A percentile compares a stretch with the other conserved stretches of the same genome.
These are phyloP conservation scores for Alethe castanea DNA, from an alignment of 2,113 vertebrate genomes.

Conservation along the genomic window DNA sequence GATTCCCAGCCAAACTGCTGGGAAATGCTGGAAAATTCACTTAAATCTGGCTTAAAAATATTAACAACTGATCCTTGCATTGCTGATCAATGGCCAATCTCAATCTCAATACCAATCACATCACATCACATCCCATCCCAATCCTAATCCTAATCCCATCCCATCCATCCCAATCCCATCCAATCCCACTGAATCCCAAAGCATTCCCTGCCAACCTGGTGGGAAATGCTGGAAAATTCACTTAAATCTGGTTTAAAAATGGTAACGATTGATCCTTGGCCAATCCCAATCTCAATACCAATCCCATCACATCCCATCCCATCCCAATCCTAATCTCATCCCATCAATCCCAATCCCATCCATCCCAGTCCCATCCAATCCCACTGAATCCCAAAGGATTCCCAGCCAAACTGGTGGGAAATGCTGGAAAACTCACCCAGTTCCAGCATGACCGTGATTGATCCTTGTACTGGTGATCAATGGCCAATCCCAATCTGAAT, in stretches of 20 bases:
- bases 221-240: not conserved
- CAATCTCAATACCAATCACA: not conserved
- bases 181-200: not conserved
- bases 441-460: rapidly evolving
- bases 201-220: not conserved
- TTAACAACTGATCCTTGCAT: not conserved
- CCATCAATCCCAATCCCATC: too few relatives aligned
- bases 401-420: too few relatives aligned
- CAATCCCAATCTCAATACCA: too few relatives aligned
- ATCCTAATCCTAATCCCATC: too few relatives aligned
- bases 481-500: too few relatives aligned
- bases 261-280: too few relatives aligned
- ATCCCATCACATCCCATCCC: too few relatives aligned
- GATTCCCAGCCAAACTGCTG: not conserved
- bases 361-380: not conserved
- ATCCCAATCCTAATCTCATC: not conserved
- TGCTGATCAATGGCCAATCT: not conserved
- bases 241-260: rapidly evolving
- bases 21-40: rapidly evolving
- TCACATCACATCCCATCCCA: too few relatives aligned
- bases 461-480: not conserved
- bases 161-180: too few relatives aligned
- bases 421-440: rapidly evolving
- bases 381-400: not conserved
- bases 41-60: rapidly evolving